Percentiles rank a stretch among this genome's conserved stretches.
Evolutionary conservation across 1,140 invertebrate genomes (phyloP).

Genomic region (Heliothis virescens): DNA sequence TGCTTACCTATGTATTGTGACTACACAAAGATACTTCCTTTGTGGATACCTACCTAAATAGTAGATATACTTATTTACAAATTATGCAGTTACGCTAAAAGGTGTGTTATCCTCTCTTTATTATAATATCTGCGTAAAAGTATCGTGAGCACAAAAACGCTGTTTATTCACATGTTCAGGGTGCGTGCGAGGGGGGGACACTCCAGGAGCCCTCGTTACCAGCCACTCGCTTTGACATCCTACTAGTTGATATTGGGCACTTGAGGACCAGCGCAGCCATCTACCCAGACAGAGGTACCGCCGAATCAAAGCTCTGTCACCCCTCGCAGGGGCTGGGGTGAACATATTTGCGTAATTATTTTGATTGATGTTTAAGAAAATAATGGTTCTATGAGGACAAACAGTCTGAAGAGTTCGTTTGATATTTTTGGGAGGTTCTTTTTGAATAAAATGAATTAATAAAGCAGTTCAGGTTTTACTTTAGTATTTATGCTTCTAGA

Average conservation of each 20-base stretch:
- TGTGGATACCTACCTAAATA: too few relatives aligned
- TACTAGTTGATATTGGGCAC: conserved; percentile 27
- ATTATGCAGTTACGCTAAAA: too few relatives aligned
- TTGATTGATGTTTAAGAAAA: conserved; percentile 39
- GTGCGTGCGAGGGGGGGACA: neutral
- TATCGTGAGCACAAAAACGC: conserved; percentile 28
- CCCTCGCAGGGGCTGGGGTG: neutral
- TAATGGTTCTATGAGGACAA: conserved; percentile 4
- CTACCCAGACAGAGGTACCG: neutral
- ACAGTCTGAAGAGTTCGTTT: neutral
- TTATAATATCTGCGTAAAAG: neutral
- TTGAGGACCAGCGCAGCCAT: conserved; percentile 1
- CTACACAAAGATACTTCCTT: too few relatives aligned
- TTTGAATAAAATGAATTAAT: too few relatives aligned
- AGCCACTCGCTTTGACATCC: conserved; percentile 36
- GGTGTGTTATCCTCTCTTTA: too few relatives aligned
- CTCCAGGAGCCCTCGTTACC: conserved; percentile 38
- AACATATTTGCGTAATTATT: conserved; percentile 45
- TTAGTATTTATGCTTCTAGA: neutral
- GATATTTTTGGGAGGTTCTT: neutral
- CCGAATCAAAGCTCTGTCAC: neutral
- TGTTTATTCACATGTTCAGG: conserved; percentile 42
- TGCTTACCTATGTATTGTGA: too few relatives aligned
- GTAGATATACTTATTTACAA: too few relatives aligned
- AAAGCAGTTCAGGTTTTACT: too few relatives aligned